phyloP scores from a whole-genome alignment of 2,113 vertebrate species.

The Misgurnus anguillicaudatus region DNA sequence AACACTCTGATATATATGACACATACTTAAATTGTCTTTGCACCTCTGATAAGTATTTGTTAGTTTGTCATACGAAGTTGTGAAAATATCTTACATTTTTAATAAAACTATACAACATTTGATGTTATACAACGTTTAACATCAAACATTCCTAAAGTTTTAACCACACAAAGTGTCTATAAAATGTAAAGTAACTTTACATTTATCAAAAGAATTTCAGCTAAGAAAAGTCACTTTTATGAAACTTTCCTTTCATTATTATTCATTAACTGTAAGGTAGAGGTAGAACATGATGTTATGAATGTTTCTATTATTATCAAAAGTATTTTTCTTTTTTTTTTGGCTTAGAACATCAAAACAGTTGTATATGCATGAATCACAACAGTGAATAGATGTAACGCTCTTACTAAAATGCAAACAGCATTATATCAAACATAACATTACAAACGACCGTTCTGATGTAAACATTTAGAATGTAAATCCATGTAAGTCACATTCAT shows the following conservation, averaged over 20 bases:
- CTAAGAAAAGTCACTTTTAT: background rate
- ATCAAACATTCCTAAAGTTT: background rate
- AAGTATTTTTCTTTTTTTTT: no score
- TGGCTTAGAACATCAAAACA: no score
- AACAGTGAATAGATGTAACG: background rate
- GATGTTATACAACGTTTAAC: background rate
- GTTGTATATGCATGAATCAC: background rate
- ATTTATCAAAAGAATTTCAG: no score
- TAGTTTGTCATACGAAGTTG: no score
- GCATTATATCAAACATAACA: background rate
- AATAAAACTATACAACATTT: no score
- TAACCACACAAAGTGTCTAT: background rate
- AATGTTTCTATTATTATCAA: background rate
- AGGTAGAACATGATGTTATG: conserved; percentile 11
- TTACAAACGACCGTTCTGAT: background rate
- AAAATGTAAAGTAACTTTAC: background rate
- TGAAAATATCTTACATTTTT: no score
- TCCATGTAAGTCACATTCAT: conserved; percentile 42
- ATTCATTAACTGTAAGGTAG: background rate
- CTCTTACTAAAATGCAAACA: background rate
- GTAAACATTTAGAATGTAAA: conserved; percentile 45
- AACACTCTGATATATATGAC: no score
- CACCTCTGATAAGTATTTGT: no score
- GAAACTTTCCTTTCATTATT: background rate
- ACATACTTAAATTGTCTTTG: no score